Base-by-base conservation (phyloP, 2,888 invertebrate species). In the Flexamia atlantica region DNA sequence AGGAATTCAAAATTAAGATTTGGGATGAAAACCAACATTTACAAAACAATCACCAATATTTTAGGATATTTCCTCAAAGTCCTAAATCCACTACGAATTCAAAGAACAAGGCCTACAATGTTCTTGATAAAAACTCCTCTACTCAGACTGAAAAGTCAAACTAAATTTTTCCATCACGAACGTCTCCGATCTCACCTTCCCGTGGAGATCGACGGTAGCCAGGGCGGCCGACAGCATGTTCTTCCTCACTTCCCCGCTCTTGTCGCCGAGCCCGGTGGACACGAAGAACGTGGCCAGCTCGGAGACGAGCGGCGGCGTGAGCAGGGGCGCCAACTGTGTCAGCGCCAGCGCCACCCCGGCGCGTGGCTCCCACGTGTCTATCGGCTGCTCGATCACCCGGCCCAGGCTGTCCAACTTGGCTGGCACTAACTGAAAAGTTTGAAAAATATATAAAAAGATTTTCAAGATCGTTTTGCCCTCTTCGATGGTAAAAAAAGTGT, bases 191-290 rank as follows among this genome's bases (percentile, higher is more conserved):
- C 90, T 90, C 86, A 95, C 95, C 92, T 97, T 98, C 40, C 99
- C 99, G 90, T 99, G 98, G 82, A 96, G 91, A 89, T 98, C 96
- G 1, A 99, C 97, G 85, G 97, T 94, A 76, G 95, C 95, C 87
- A 98, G 93, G n/a, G 99, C 98, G 17, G 99, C 98, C 86, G 95
- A 95, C 84, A 98, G 92, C 98, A 99, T 99, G 90, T 97, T 95
- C 32, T 95, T 95, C 82, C 98, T 93, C 25, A 92, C 92, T 57
- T 90, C 90, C n/a, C 90, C 94, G 89, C 95, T 93, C 28, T 98
- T 92, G 92, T 99, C 99, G 0, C 95, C 95, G 64, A 99, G 92
- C 0, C 96, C 97, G 82, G 94, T 94, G 5, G 95, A 94, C 57
- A 99, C 98, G 90, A 97, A 96, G 90, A 97, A 97, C 87, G 94